Percentiles rank a stretch among this genome's conserved stretches.
These are phyloP conservation scores for Ophioninae sp. DNA, from an alignment of 2,888 invertebrate genomes.

Conservation along the genomic window DNA sequence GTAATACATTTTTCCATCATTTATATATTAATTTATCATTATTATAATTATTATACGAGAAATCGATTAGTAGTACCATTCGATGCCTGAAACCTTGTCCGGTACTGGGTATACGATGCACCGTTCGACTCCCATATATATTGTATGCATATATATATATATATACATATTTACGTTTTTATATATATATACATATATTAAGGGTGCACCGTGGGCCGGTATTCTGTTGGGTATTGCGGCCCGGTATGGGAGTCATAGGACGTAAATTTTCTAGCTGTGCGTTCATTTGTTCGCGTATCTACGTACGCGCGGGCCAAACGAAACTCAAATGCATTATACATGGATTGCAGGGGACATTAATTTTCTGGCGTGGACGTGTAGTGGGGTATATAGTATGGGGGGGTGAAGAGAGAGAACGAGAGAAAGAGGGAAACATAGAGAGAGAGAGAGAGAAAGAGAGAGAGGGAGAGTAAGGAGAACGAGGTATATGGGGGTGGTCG, in stretches of 20 bases:
- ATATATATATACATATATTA: background rate
- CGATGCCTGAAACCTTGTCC: background rate
- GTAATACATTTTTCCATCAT: too few relatives aligned
- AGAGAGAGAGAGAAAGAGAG: conserved; percentile 47
- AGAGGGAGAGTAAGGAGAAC: conserved; percentile 53
- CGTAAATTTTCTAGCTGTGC: conserved; percentile 80
- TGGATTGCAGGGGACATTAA: conserved; percentile 81
- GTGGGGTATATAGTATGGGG: conserved; percentile 67
- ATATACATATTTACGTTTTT: background rate
- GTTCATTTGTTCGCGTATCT: conserved; percentile 77
- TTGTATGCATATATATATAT: background rate
- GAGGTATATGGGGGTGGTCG: conserved; percentile 37
- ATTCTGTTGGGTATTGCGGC: conserved; percentile 40
- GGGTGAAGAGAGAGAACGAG: conserved; percentile 44
- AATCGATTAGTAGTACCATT: background rate
- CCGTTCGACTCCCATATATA: conserved; percentile 8
- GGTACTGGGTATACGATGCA: conserved; percentile 23
- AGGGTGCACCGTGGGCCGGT: conserved; percentile 51
- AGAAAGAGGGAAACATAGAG: conserved; percentile 37
- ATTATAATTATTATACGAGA: background rate
- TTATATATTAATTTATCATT: too few relatives aligned
- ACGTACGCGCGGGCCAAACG: conserved; percentile 69
- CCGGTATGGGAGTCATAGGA: conserved; percentile 66
- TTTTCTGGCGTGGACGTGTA: conserved; percentile 80
- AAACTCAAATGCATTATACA: conserved; percentile 81